These are phyloP conservation scores for Cataglyphis albicans DNA, from an alignment of 2,888 invertebrate genomes.

Conservation along the genomic window DNA sequence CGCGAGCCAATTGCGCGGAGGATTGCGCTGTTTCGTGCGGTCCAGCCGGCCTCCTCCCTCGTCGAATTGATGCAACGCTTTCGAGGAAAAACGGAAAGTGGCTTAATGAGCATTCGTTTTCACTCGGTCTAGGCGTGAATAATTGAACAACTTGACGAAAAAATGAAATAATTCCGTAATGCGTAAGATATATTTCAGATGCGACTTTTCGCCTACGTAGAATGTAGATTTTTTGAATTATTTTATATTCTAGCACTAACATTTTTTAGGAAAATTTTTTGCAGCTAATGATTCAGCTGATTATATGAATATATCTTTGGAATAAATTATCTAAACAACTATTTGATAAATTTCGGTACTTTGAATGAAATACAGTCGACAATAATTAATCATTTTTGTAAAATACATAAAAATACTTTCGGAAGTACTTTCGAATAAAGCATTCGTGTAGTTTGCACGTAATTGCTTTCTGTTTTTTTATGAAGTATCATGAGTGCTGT, in stretches of 20 bases:
- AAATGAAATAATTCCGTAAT: constrained; percentile 9
- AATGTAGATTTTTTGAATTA: not conserved
- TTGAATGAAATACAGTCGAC: not conserved
- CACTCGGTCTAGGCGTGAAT: not conserved
- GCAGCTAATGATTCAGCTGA: not conserved
- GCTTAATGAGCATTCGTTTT: not conserved
- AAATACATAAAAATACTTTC: constrained; percentile 22
- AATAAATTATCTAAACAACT: not conserved
- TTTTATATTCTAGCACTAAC: not conserved
- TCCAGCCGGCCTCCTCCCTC: not conserved
- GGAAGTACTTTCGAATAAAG: constrained; percentile 36
- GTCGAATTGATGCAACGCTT: not conserved
- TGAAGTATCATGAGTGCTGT: constrained; percentile 1
- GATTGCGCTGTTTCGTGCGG: constrained; percentile 13
- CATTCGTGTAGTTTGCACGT: not conserved
- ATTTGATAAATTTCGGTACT: not conserved
- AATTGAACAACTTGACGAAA: not conserved
- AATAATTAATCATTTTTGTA: constrained; percentile 7
- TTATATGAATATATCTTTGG: not conserved
- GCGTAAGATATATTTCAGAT: not conserved
- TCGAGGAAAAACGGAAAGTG: constrained; percentile 2
- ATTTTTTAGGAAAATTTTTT: not conserved
- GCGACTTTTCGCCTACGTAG: not conserved
- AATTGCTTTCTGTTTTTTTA: constrained; percentile 46
- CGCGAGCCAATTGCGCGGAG: not conserved